Conservation (phyloP, 2,113 vertebrate species). For the Saguinus imperator region DNA sequence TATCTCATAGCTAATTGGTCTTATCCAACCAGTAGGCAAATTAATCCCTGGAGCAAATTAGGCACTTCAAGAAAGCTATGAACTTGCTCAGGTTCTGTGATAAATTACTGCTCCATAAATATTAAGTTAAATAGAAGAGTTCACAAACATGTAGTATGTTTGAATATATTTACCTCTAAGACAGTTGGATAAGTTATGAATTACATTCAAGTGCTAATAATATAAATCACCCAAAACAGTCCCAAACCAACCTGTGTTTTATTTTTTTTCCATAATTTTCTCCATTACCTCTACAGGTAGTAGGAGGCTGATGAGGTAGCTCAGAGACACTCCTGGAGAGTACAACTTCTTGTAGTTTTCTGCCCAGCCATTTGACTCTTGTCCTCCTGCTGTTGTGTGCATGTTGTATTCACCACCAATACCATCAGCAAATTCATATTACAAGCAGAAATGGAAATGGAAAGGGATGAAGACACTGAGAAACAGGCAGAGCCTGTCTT, state of each 20-base stretch:
- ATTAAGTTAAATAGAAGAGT: conserved; percentile 42
- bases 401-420: background rate
- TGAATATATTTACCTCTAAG: conserved; percentile 23
- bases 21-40: conserved; percentile 19
- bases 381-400: background rate
- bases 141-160: background rate
- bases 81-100: conserved; percentile 45
- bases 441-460: background rate
- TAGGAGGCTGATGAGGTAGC: background rate
- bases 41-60: conserved; percentile 22
- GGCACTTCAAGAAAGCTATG: conserved; percentile 7
- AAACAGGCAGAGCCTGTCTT: background rate
- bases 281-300: background rate
- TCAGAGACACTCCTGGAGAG: background rate
- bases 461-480: background rate
- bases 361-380: background rate
- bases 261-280: background rate
- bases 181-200: background rate
- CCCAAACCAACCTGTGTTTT: background rate
- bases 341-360: background rate
- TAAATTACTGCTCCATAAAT: conserved; percentile 47
- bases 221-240: background rate
- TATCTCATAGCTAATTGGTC: conserved; percentile 28
- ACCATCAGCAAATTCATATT: background rate
- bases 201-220: background rate